Conservation (phyloP, 2,113 vertebrate genomes). For the Fulica atra region DNA sequence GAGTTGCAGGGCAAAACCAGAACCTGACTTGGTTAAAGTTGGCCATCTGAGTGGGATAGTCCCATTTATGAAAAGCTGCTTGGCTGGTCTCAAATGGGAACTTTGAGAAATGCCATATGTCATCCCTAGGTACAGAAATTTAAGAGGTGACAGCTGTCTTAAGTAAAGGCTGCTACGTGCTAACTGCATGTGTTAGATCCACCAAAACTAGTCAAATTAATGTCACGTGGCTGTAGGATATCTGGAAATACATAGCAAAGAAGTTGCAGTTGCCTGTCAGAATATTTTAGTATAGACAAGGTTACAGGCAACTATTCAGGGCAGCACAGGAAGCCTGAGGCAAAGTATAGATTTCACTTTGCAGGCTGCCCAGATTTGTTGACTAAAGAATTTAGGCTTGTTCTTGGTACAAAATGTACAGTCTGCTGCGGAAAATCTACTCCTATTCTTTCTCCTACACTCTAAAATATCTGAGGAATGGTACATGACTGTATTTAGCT, state of each 20-base stretch:
- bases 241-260: background rate
- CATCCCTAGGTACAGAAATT: background rate
- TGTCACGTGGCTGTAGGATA: background rate
- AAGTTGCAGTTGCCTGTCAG: background rate
- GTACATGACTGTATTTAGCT: constrained; percentile 3
- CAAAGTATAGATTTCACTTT: background rate
- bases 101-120: background rate
- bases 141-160: background rate
- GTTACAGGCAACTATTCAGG: background rate
- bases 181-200: fast-evolving
- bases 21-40: background rate
- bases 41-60: background rate
- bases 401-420: constrained; percentile 35
- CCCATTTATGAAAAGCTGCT: background rate
- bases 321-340: background rate
- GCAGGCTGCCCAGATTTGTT: background rate
- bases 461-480: constrained; percentile 60
- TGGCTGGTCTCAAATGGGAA: background rate
- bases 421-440: constrained; percentile 1
- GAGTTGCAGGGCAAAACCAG: background rate
- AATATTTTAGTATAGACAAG: background rate
- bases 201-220: background rate
- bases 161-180: background rate
- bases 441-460: constrained; percentile 60
- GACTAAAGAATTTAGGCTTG: constrained; percentile 1